Conservation (phyloP, 2,113 vertebrate genomes). For the Beaufortia kweichowensis region DNA sequence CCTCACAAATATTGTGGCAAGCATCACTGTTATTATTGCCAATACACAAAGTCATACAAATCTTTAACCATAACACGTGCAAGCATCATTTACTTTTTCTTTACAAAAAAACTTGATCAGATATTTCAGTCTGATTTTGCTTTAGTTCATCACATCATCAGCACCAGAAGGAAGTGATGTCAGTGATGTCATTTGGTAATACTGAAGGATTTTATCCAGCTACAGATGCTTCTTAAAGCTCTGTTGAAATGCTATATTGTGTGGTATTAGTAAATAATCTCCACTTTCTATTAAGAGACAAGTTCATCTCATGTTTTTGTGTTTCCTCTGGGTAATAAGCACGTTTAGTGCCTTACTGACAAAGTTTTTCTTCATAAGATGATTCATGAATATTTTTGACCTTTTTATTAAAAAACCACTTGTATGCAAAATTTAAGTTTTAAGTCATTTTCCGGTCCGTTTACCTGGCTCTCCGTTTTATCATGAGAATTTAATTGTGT, state of each 20-base stretch:
- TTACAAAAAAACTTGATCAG: no score
- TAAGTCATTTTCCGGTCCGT: not conserved
- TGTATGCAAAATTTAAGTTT: no score
- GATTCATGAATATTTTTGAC: no score
- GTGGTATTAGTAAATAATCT: constrained; percentile 41
- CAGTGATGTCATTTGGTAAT: constrained; percentile 5
- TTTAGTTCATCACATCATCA: no score
- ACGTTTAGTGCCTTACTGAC: no score
- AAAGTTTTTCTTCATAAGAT: no score
- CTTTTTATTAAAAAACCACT: no score
- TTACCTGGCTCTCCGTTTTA: not conserved
- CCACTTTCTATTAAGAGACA: constrained; percentile 9
- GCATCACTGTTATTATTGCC: not conserved
- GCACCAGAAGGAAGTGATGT: constrained; percentile 19
- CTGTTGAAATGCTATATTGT: constrained; percentile 38
- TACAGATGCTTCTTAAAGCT: constrained; percentile 1
- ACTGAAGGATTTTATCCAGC: constrained; percentile 20
- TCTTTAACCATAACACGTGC: no score
- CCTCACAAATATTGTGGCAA: not conserved
- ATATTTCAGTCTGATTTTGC: no score
- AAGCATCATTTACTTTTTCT: no score
- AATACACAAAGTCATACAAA: not conserved
- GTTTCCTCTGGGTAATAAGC: no score
- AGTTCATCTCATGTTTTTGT: not conserved
- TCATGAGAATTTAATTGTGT: no score